phyloP scores from a whole-genome alignment of 2,888 invertebrate genomes.

The Phymatocera aterrima region DNA sequence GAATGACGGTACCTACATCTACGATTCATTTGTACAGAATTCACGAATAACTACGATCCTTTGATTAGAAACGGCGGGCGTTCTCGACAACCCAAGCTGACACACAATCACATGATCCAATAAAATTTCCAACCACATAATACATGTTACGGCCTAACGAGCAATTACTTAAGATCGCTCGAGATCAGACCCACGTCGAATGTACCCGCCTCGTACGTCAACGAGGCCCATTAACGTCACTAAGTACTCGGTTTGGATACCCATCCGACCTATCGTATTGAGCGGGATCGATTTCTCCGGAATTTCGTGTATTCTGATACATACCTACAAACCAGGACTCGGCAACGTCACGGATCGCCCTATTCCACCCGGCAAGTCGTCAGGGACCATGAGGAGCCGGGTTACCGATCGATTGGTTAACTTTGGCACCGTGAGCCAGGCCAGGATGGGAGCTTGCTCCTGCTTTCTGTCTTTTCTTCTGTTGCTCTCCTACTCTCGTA shows the following conservation, averaged over 20 bases:
- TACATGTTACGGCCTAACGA: conserved; percentile 13
- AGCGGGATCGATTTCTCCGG: conserved; percentile 20
- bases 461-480: not conserved
- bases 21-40: too few species aligned
- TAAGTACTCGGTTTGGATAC: conserved; percentile 18
- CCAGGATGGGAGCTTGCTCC: not conserved
- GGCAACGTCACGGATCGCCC: conserved; percentile 13
- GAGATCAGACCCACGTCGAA: conserved; percentile 19
- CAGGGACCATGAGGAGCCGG: conserved; percentile 19
- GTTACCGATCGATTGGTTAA: conserved; percentile 38
- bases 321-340: conserved; percentile 22
- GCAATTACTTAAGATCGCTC: conserved; percentile 39
- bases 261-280: conserved; percentile 17
- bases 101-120: not conserved
- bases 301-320: conserved; percentile 35
- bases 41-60: too few species aligned
- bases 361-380: conserved; percentile 27
- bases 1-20: too few species aligned
- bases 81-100: not conserved
- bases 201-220: not conserved
- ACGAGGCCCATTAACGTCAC: conserved; percentile 27
- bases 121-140: conserved; percentile 6
- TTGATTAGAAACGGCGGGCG: not conserved
- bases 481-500: not conserved
- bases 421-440: conserved; percentile 27